Evolutionary conservation across 2,113 vertebrate species (phyloP).

Genomic region (Trinectes maculatus): DNA sequence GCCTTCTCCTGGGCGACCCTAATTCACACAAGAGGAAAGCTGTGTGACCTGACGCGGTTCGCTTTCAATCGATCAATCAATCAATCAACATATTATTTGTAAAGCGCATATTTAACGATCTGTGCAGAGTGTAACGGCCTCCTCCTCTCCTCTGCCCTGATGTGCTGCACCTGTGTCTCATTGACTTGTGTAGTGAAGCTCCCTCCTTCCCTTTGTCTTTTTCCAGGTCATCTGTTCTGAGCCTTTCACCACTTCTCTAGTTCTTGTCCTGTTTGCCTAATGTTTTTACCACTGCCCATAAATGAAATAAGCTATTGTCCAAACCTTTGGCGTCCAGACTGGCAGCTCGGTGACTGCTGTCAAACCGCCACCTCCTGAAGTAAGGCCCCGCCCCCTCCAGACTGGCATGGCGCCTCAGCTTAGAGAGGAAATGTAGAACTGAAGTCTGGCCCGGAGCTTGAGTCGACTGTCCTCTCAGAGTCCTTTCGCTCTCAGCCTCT

Average conservation of each 20-base stretch:
- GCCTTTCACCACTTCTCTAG: background rate
- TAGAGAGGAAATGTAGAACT: constrained; percentile 89
- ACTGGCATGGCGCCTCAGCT: constrained; percentile 92
- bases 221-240: too few relatives aligned
- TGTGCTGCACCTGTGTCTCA: too few relatives aligned
- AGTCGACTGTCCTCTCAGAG: constrained; percentile 44
- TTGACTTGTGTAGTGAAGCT: too few relatives aligned
- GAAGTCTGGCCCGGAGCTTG: constrained; percentile 76
- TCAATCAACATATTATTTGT: too few relatives aligned
- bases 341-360: constrained; percentile 90
- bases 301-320: too few relatives aligned
- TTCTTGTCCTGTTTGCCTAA: background rate
- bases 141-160: too few relatives aligned
- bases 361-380: constrained; percentile 93
- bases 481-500: constrained; percentile 56
- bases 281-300: too few relatives aligned
- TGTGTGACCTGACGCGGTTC: too few relatives aligned
- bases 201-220: too few relatives aligned
- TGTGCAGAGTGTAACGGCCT: too few relatives aligned
- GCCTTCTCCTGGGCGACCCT: constrained; percentile 91
- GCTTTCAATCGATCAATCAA: too few relatives aligned
- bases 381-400: constrained; percentile 93
- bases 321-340: constrained; percentile 95
- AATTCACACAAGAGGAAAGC: background rate
- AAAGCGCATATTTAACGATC: too few relatives aligned